Conservation (phyloP, 2,888 invertebrate genomes). For the Hydriomena furcata region DNA sequence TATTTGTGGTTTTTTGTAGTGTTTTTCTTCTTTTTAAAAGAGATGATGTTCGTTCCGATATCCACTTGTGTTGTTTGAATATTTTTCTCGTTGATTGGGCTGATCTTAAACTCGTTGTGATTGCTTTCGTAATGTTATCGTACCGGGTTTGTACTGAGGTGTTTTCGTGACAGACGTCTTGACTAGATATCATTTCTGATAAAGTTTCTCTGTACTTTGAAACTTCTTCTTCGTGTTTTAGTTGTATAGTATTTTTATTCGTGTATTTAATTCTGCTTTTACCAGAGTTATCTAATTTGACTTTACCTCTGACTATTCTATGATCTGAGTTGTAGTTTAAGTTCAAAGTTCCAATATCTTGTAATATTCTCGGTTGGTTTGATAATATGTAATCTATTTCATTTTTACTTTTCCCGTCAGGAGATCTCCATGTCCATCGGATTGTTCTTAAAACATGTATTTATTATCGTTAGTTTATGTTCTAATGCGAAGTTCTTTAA, state of each 20-base stretch:
- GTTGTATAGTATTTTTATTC: background rate
- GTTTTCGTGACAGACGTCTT: constrained; percentile 3
- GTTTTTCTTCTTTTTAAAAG: constrained; percentile 15
- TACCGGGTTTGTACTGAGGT: constrained; percentile 13
- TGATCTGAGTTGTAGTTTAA: constrained; percentile 13
- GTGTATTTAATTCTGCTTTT: constrained; percentile 3
- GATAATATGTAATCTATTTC: constrained; percentile 14
- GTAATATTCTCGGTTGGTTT: background rate
- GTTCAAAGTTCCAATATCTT: constrained; percentile 12
- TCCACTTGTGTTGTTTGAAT: too few relatives aligned
- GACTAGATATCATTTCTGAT: too few relatives aligned
- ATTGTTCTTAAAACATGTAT: constrained; percentile 17
- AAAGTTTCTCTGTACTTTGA: constrained; percentile 8
- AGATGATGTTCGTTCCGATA: background rate
- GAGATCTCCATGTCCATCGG: constrained; percentile 15
- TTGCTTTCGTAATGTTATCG: constrained; percentile 8
- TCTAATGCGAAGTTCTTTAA: constrained; percentile 5
- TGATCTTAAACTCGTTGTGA: constrained; percentile 5
- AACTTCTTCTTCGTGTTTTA: constrained; percentile 12
- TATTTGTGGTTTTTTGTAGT: constrained; percentile 16
- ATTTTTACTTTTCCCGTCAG: constrained; percentile 6
- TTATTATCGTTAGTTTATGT: constrained; percentile 7
- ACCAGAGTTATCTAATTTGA: background rate
- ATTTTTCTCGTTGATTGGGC: background rate
- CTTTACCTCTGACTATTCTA: constrained; percentile 8